Base-by-base conservation (phyloP, 1,140 invertebrate genomes). In the Steinernema khuongi region DNA sequence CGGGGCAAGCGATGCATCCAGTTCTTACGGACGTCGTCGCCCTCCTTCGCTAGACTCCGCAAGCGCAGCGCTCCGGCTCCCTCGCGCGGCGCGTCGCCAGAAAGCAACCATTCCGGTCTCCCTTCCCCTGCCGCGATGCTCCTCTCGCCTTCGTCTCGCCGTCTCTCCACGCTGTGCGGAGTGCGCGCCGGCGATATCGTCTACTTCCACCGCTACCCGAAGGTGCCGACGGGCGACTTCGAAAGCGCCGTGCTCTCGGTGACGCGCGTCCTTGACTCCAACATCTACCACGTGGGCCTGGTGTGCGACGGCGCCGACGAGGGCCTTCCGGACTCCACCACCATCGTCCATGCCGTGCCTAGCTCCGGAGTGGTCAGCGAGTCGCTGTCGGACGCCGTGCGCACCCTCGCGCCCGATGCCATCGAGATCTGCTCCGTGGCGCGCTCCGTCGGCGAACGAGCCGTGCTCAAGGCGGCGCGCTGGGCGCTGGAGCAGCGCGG, bases 221-320 rank as follows among this genome's bases (percentile, higher is more conserved):
- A 36, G 14, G 19, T 36, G 43, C 28, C 69, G 28, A 19, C 69
- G 18, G 19, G 31, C 31, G 71, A 67, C 30, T 44, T 66, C 44
- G 71, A 66, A 1, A 66, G 71, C 66, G 31, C 41, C 18, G 31
- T 43, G 0, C 19, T 66, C 7, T 60, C 50, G 11, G 50, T 60
- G 22, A 60, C 50, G 7, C 44, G 66, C n/a, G 43, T 72, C 4
- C 17, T 66, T 18, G 30, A 72, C 31, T 43, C 31, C 31, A 66
- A 60, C 50, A 60, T 72, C 28, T 72, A 67, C 41, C 71, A 72
- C 31, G 71, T 72, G 22, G 71, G 29, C 30, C 41, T 72, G 0
- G 31, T 72, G 26, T 60, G 50, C 50, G 19, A 7, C 50, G 22
- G 22, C 50, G 11, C 11, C 14, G 50, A 60, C 4, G 14, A 14